A percentile compares a stretch with the other conserved stretches of the same genome.
These are phyloP conservation scores for Oreochromis mossambicus DNA, from an alignment of 2,797 vertebrate species.

Conservation along the genomic window DNA sequence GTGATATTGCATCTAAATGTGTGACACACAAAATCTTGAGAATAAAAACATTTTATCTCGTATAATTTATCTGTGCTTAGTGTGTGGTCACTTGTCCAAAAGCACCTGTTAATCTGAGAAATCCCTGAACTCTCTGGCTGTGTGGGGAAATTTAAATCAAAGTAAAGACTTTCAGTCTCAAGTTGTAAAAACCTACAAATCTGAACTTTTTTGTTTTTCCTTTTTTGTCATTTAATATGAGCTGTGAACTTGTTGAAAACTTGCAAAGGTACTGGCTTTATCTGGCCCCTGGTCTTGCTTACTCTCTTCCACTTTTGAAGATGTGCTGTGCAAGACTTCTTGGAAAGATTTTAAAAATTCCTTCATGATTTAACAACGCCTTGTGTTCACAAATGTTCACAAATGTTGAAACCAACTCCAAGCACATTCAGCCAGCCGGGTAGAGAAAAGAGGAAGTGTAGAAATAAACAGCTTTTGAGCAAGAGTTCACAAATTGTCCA, in stretches of 20 bases:
- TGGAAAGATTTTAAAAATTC: background rate
- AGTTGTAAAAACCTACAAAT: background rate
- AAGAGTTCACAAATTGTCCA: background rate
- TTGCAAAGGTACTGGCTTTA: background rate
- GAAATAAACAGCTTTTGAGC: background rate
- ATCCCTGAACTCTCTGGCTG: background rate
- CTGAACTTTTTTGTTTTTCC: background rate
- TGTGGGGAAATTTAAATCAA: background rate
- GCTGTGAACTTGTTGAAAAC: background rate
- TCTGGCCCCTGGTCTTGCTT: background rate
- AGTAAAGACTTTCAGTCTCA: fast-evolving
- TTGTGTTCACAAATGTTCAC: background rate
- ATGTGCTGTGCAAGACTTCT: background rate
- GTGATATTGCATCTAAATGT: background rate
- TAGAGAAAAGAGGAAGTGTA: conserved; percentile 10
- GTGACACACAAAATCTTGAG: background rate
- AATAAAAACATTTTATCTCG: fast-evolving
- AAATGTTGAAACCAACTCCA: background rate
- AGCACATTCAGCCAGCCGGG: background rate
- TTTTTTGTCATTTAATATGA: background rate
- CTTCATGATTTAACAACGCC: background rate
- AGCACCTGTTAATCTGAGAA: background rate
- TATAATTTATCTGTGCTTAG: fast-evolving
- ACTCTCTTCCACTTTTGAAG: background rate
- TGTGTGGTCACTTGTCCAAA: background rate